These are phyloP conservation scores for Apodemus sylvaticus DNA, from an alignment of 2,113 vertebrate species.

Conservation along the genomic window DNA sequence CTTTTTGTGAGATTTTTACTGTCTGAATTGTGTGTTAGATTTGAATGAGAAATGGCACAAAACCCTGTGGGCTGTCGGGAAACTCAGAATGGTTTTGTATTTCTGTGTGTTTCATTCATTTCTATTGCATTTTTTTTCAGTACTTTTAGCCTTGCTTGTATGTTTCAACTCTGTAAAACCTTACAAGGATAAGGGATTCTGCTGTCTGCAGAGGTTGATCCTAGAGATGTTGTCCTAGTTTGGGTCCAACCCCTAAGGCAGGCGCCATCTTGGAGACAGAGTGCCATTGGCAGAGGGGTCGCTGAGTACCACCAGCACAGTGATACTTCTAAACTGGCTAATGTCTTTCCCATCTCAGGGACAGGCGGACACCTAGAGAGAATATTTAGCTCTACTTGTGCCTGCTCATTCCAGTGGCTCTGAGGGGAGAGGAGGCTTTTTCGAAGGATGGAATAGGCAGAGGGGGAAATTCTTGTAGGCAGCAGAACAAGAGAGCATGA, in stretches of 20 bases:
- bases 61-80: neutral
- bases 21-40: neutral
- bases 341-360: neutral
- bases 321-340: rapidly evolving
- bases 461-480: neutral
- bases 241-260: neutral
- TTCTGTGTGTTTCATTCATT: neutral
- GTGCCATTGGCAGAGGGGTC: neutral
- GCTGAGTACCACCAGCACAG: rapidly evolving
- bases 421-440: neutral
- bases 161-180: neutral
- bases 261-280: neutral
- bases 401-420: neutral
- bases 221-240: neutral
- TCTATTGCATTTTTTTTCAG: neutral
- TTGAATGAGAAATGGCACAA: neutral
- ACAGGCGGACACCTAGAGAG: rapidly evolving
- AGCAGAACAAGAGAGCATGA: neutral
- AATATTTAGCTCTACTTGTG: neutral
- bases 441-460: neutral
- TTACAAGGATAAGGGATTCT: neutral
- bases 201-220: neutral
- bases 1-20: neutral
- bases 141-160: neutral
- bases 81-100: neutral